Evolutionary conservation across 2,888 invertebrate genomes (phyloP), one percentile per base, ranked within the genome.

Genomic region (Rhyacophila evoluta): DNA sequence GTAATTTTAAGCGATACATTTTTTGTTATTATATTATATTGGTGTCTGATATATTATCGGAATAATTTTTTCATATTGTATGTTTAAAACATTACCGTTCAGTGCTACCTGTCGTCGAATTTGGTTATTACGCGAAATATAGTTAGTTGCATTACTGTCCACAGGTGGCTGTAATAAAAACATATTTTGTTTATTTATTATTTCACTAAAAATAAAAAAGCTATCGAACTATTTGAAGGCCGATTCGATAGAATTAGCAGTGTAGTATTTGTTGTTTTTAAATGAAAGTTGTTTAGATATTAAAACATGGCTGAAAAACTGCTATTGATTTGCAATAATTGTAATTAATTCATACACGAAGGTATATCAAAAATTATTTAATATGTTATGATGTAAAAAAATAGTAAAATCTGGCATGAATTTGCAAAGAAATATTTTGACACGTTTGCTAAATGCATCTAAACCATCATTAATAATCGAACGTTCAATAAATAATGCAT

Each of bases 91-190:
- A 39, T 39, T 12, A 12, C 4, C 19, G 19, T 55, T 55, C 55
- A 55, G 55, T 55, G 55, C 55, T 55, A 55, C 55, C 55, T 55
- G 55, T 55, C 55, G 55, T 55, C 55, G 25, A 55, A 19, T 55
- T 55, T 19, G 25, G 12, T 55, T 55, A 55, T 55, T 55, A 55
- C 55, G 55, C 55, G 55, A 55, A 55, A 55, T 19, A n/a, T 55
- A 55, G 55, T 55, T 55, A 55, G 55, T 55, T 55, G 19, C 55
- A 55, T 19, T 55, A 25, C 8, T 19, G 55, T 55, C 8, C 55
- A 55, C 25, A 55, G 55, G 55, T 55, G 55, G 55, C 55, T 19
- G 25, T 19, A 55, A 55, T 55, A 55, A 19, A 19, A 55, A 55
- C 19, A 55, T 55, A 19, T 19, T 10, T 10, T 55, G 10, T 25